Evolutionary conservation across 2,888 invertebrate genomes (phyloP), one percentile per base, ranked within the genome.

Genomic region (Masnerella sp.): DNA sequence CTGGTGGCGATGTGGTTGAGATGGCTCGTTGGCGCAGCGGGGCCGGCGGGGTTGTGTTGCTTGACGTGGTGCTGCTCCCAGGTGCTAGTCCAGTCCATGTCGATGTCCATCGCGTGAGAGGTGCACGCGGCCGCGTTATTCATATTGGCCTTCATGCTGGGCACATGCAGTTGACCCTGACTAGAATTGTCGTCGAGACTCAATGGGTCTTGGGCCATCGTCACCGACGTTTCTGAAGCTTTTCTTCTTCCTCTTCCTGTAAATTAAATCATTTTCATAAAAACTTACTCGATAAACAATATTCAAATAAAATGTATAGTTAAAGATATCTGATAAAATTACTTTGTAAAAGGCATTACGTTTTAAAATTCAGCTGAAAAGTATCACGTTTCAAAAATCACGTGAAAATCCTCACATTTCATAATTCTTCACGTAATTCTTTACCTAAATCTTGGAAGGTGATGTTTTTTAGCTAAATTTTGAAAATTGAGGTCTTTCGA

Each of bases 231-330:
- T 15, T 83, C 84, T 0, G 76, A 64, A 5, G 76, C 64, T 87
- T 85, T 87, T 82, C 86, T 83, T 59, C 85, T 82, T 0, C 86
- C 86, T 73, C 87, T 81, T 42, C 86, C 87, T 87, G 42, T 0
- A 11, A 32, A 30, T n/a, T n/a, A n/a, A n/a, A n/a, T n/a, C n/a
- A n/a, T n/a, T n/a, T n/a, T n/a, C n/a, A n/a, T n/a, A n/a, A n/a
- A n/a, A n/a, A n/a, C n/a, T n/a, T n/a, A n/a, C n/a, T n/a, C n/a
- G n/a, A n/a, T n/a, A n/a, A n/a, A n/a, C n/a, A n/a, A n/a, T n/a
- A n/a, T n/a, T n/a, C n/a, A n/a, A n/a, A n/a, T n/a, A n/a, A n/a
- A n/a, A n/a, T n/a, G n/a, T n/a, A n/a, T n/a, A n/a, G n/a, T n/a
- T n/a, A n/a, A n/a, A n/a, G n/a, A n/a, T n/a, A n/a, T n/a, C n/a